A percentile compares a stretch with the other conserved stretches of the same genome.
These are phyloP conservation scores for Homarus americanus DNA, from an alignment of 1,140 invertebrate species.

Conservation along the genomic window DNA sequence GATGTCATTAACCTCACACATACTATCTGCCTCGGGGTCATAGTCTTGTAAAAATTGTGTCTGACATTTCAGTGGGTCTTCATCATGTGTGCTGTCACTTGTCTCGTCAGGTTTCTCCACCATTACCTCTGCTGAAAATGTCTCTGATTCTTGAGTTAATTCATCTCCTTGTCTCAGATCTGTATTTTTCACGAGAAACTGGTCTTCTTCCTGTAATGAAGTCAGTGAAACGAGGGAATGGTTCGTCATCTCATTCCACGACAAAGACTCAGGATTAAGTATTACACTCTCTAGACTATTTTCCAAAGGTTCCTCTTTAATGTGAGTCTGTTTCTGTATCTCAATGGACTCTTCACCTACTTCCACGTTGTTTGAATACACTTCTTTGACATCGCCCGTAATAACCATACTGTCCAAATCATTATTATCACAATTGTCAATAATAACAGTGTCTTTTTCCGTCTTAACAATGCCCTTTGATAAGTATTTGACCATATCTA, in stretches of 20 bases:
- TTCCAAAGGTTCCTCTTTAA: conserved; percentile 19
- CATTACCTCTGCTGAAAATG: conserved; percentile 10
- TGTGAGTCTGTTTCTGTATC: neutral
- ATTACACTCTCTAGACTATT: neutral
- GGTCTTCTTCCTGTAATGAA: neutral
- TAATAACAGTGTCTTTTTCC: conserved; percentile 6
- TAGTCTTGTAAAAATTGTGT: neutral
- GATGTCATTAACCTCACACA: neutral
- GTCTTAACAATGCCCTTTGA: conserved; percentile 3
- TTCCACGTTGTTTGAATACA: too few relatives aligned
- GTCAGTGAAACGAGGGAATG: neutral
- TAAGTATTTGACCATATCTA: conserved; percentile 9
- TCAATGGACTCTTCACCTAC: neutral
- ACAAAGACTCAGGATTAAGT: neutral
- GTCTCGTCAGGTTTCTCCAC: neutral
- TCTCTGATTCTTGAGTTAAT: neutral
- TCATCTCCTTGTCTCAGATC: neutral
- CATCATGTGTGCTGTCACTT: neutral
- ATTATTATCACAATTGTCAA: too few relatives aligned
- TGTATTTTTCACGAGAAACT: neutral
- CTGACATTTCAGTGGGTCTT: neutral
- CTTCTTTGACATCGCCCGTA: too few relatives aligned
- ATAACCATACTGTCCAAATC: too few relatives aligned
- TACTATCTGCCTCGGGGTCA: neutral
- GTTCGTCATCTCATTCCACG: neutral